Evolutionary conservation across 2,888 invertebrate genomes (phyloP).

Genomic region (Harmothoe impar): DNA sequence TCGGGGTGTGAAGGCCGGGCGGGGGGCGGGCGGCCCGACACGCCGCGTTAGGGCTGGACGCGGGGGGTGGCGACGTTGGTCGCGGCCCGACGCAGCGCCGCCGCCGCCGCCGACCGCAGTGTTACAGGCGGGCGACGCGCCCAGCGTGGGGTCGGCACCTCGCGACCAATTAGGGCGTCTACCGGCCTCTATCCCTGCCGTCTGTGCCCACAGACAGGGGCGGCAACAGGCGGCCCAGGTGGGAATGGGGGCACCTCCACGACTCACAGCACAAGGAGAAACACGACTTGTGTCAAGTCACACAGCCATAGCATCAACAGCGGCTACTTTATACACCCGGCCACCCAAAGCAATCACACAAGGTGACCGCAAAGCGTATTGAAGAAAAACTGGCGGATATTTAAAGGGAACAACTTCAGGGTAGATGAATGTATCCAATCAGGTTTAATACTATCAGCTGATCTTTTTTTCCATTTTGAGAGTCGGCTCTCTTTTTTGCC

Average conservation of each 20-base stretch:
- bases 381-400: too few species aligned
- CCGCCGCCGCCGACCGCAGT: conserved; percentile 43
- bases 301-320: too few species aligned
- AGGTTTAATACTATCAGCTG: too few species aligned
- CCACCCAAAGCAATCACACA: too few species aligned
- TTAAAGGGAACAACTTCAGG: too few species aligned
- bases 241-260: not conserved
- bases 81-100: not conserved
- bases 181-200: not conserved
- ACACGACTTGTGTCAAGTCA: too few species aligned
- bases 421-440: too few species aligned
- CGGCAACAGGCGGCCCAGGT: not conserved
- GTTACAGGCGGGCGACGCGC: not conserved
- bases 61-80: conserved; percentile 6
- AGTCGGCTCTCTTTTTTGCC: too few species aligned
- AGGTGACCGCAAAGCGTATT: too few species aligned
- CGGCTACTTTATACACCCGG: too few species aligned
- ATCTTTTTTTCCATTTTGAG: too few species aligned
- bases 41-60: not conserved
- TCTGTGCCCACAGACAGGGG: not conserved
- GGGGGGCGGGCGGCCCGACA: not conserved
- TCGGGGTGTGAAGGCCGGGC: not conserved
- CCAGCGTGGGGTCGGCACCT: conserved; percentile 43
- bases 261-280: too few species aligned
- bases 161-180: conserved; percentile 38